Base-by-base conservation (phyloP, 2,888 invertebrate genomes). In the Temnothorax ravouxi region DNA sequence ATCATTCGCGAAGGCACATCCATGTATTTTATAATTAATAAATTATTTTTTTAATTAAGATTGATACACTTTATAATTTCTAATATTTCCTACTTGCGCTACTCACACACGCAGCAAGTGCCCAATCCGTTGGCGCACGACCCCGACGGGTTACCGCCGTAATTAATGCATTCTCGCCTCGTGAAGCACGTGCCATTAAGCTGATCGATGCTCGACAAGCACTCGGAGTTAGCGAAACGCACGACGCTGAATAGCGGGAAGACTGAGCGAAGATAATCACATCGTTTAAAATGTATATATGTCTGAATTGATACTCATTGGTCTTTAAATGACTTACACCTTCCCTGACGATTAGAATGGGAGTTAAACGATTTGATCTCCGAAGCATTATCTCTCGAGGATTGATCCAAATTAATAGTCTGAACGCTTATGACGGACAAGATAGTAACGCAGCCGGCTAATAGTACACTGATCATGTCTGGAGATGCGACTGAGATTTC, bases 81-180 rank as follows among this genome's bases (percentile, higher is more conserved):
- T 18, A 41, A 66, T 9, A 41, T 25, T 54, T 66, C 25, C 6
- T 8, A 52, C n/a, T 18, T 59, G 29, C n/a, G 8, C 56, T 87
- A 95, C 96, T 96, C 95, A 98, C 98, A 97, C 85, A 98, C 96
- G 93, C 98, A 98, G 93, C 98, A 98, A 82, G 97, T 96, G 3
- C 98, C 98, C 91, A 97, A 96, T 80, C 96, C 96, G 34, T 96
- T 96, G 4, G 97, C 97, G 93, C 98, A 98, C 15, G 95, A 95
- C 15, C 98, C 98, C 0, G 97, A 97, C 59, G 96, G 95, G 9
- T 96, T 96, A 0, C 98, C 98, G 82, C 96, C 96, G 41, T 96
- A 96, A 91, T 96, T 96, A 75, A 95, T 94, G 93, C 98, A 98
- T 93, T 98, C 97, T 11, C 97, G 95, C 67, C 96, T 96, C n/a